Conservation (phyloP, 35 echinoderm and acorn worm species). For the Ophiothrix spiculata region DNA sequence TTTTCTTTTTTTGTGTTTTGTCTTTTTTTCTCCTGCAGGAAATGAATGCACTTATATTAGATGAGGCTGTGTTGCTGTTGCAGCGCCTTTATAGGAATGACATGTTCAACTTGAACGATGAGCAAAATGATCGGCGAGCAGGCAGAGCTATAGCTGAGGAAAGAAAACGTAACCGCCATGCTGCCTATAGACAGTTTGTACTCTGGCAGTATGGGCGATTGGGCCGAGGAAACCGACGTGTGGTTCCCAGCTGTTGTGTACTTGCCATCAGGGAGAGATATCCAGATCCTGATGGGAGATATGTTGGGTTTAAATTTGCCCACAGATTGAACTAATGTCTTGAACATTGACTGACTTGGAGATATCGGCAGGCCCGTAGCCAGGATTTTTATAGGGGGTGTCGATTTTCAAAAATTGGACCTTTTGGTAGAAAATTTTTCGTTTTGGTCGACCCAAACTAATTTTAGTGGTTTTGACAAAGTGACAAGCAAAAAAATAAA, state of each 20-base stretch:
- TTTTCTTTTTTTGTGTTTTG: too few species aligned
- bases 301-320: constrained; percentile 18
- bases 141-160: not conserved
- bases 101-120: not conserved
- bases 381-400: too few species aligned
- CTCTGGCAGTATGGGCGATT: constrained; percentile 33
- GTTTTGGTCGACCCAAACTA: too few species aligned
- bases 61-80: not conserved
- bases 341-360: too few species aligned
- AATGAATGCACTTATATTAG: not conserved
- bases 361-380: too few species aligned
- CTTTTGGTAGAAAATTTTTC: too few species aligned
- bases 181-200: constrained; percentile 22
- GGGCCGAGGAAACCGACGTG: constrained; percentile 26
- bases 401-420: too few species aligned
- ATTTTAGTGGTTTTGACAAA: too few species aligned
- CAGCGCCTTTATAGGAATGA: not conserved
- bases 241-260: constrained; percentile 18
- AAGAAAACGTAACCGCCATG: not conserved
- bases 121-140: not conserved
- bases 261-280: not conserved
- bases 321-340: too few species aligned
- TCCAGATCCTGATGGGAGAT: not conserved
- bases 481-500: too few species aligned
- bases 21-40: too few species aligned